These are phyloP conservation scores for Dinocampus coccinellae DNA, from an alignment of 2,888 invertebrate species.

Conservation along the genomic window DNA sequence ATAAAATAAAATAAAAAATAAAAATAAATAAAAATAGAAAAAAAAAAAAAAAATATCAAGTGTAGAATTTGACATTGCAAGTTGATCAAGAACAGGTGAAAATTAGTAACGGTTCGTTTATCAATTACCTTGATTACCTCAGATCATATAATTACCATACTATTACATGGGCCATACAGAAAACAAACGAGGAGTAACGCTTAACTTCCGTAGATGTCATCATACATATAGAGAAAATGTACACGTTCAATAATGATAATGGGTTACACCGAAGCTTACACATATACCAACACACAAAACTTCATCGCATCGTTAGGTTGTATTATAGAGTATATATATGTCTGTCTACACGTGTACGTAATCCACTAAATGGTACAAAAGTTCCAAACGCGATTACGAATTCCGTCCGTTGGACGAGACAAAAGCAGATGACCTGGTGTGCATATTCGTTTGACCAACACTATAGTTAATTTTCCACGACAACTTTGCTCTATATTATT, in stretches of 20 bases:
- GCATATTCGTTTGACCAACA: conserved; percentile 29
- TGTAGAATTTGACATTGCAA: no score
- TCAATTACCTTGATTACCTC: conserved; percentile 52
- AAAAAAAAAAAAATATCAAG: no score
- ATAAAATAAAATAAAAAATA: no score
- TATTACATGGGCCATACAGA: conserved; percentile 49
- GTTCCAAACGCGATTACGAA: conserved; percentile 31
- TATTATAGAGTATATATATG: background rate
- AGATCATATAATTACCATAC: conserved; percentile 56
- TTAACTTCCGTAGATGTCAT: conserved; percentile 4
- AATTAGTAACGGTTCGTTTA: conserved; percentile 36
- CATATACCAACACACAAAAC: conserved; percentile 8
- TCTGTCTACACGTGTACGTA: conserved; percentile 28
- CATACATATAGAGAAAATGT: background rate
- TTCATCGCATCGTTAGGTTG: conserved; percentile 22
- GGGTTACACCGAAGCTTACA: background rate
- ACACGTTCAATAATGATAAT: conserved; percentile 8
- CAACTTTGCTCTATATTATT: conserved; percentile 2
- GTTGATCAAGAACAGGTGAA: no score
- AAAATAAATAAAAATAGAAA: no score
- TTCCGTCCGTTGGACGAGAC: conserved; percentile 19
- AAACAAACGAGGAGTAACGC: background rate
- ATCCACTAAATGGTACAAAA: conserved; percentile 38
- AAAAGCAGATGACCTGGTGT: conserved; percentile 23
- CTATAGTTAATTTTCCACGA: conserved; percentile 26